Conservation (phyloP, 2,888 invertebrate species). For the Polyommatus icarus region DNA sequence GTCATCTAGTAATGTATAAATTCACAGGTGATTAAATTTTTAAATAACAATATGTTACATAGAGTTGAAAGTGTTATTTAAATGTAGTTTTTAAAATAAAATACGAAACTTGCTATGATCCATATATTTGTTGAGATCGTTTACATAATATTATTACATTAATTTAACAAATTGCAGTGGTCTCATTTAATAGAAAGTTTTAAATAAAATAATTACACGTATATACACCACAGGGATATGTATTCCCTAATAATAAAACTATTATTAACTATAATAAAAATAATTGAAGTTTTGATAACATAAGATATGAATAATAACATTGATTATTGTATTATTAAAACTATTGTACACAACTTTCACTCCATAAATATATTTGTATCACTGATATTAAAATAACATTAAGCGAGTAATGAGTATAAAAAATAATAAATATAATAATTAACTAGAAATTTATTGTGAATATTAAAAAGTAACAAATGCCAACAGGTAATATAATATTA, state of each 20-base stretch:
- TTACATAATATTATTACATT: constrained; percentile 1
- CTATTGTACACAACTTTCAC: not conserved
- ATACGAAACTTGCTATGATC: constrained; percentile 23
- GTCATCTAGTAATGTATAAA: no score
- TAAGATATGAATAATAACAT: constrained; percentile 8
- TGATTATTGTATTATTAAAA: constrained; percentile 10
- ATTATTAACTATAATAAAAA: constrained; percentile 2
- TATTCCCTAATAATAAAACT: not conserved
- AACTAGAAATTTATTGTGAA: not conserved
- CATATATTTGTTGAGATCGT: constrained; percentile 29
- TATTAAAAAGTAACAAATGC: constrained; percentile 10
- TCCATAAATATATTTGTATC: constrained; percentile 6
- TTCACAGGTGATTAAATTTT: no score
- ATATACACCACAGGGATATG: constrained; percentile 19
- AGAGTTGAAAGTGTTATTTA: no score
- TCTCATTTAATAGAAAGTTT: constrained; percentile 15
- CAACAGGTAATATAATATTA: not conserved
- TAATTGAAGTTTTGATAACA: constrained; percentile 19
- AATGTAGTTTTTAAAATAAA: not conserved
- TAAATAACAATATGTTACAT: no score
- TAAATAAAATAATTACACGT: constrained; percentile 14
- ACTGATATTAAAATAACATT: constrained; percentile 6
- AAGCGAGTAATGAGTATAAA: constrained; percentile 16
- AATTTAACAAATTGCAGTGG: constrained; percentile 22
- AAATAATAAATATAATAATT: constrained; percentile 12